Base-by-base conservation (phyloP, 1,140 invertebrate species). In the Drosophila kanapiae region DNA sequence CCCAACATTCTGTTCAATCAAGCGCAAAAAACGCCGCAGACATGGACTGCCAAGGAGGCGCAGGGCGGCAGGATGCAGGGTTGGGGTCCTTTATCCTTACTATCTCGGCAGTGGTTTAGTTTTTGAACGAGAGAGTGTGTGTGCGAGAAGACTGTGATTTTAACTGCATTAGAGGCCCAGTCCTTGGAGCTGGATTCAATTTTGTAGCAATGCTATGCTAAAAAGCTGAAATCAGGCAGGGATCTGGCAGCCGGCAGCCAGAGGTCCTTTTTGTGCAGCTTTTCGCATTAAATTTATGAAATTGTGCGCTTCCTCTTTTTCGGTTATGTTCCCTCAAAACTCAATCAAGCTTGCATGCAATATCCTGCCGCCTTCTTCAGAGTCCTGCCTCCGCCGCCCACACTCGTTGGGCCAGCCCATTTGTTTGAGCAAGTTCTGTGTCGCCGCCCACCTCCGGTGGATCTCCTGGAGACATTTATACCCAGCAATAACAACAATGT, bases 141-240 rank as follows among this genome's bases (percentile, higher is more conserved):
- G 81, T 84, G 74, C 43, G 62, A 72, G 68, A 71, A 80, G 75
- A 82, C 83, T 80, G 64, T 91, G 86, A 91, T 91, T 90, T 86
- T 91, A 91, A 91, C 86, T 91, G 87, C 86, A 90, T 90, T 90
- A 90, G 86, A 90, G 86, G 86, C 86, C 65, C 75, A 79, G 84
- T 83, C 76, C 56, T 59, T 65, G 38, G 75, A 49, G 76, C 61
- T 75, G 83, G 80, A 90, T 90, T 90, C 75, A 90, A 90, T 90
- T 53, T 88, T 90, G 85, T 90, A 85, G 77, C 75, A 85, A 78
- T 88, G 78, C 84, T 84, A 90, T 88, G 85, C 85, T 83, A 86
- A 87, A 87, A 90, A 90, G 81, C 81, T 88, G 75, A 88, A 87
- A 83, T 84, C 85, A 81, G 76, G 60, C 64, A 14, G 16, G 54